A percentile compares a stretch with the other conserved stretches of the same genome.
Conservation (phyloP, 2,888 invertebrate genomes). For the Caenorhabditis panamensis region DNA sequence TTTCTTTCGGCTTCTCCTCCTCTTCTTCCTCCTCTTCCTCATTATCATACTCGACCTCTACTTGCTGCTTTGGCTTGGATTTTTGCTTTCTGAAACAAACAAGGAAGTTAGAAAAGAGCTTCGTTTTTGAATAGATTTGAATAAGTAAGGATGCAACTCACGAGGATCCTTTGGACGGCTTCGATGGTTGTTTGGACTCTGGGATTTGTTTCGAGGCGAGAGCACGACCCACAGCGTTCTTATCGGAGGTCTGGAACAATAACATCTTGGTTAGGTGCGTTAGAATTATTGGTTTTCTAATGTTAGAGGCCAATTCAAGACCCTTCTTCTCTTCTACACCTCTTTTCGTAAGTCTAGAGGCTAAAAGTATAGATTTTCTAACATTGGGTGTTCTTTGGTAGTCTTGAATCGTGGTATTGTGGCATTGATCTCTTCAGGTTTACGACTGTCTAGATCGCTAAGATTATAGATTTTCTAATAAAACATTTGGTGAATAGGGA, state of each 20-base stretch:
- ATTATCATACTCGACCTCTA: slow-evolving; percentile 66
- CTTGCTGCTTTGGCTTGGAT: slow-evolving; percentile 41
- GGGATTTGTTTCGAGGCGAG: slow-evolving; percentile 71
- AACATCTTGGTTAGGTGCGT: background rate
- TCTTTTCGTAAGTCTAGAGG: too few species aligned
- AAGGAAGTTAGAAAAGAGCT: background rate
- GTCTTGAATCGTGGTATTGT: too few species aligned
- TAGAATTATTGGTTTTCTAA: too few species aligned
- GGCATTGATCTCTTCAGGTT: too few species aligned
- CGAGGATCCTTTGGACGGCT: slow-evolving; percentile 34
- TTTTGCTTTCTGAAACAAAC: slow-evolving; percentile 54
- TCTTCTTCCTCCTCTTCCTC: slow-evolving; percentile 67
- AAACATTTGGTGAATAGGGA: too few species aligned
- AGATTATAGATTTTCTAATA: too few species aligned
- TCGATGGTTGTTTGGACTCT: slow-evolving; percentile 38
- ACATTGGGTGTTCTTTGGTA: too few species aligned
- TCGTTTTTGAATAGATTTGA: too few species aligned
- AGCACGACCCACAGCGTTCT: slow-evolving; percentile 73
- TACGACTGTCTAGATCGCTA: too few species aligned
- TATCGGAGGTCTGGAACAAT: slow-evolving; percentile 72
- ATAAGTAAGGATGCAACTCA: background rate
- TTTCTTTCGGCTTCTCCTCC: slow-evolving; percentile 44
- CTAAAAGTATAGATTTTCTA: too few species aligned
- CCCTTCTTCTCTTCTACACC: too few species aligned
- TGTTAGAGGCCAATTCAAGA: too few species aligned